Evolutionary conservation across 1,140 invertebrate species (phyloP).

Genomic region (Bombus waltoni): DNA sequence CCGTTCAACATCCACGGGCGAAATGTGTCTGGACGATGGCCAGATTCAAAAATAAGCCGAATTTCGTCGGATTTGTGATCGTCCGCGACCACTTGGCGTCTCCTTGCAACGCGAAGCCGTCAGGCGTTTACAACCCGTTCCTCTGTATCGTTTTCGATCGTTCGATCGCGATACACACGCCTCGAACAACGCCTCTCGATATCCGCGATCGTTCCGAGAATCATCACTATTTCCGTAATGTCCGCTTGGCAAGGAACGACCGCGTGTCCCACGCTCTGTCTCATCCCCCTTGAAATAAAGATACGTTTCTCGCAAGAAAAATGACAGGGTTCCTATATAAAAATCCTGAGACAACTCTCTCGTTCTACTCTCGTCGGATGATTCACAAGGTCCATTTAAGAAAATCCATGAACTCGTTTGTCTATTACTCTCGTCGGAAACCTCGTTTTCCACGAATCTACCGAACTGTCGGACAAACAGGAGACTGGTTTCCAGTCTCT

Average conservation of each 20-base stretch:
- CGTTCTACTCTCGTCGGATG: background rate
- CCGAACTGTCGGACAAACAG: background rate
- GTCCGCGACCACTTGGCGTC: constrained; percentile 26
- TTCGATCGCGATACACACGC: background rate
- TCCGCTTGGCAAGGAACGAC: background rate
- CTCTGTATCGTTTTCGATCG: background rate
- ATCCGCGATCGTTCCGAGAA: background rate
- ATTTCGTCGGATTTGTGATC: constrained; percentile 60
- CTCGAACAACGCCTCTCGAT: too few species aligned
- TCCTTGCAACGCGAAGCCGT: background rate
- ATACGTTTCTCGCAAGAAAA: background rate
- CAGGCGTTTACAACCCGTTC: background rate
- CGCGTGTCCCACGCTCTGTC: background rate
- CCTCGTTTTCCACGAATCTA: background rate
- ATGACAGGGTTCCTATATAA: constrained; percentile 5
- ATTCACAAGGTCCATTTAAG: constrained; percentile 7
- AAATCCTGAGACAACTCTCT: background rate
- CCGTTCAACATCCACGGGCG: constrained; percentile 22
- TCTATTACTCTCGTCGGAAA: background rate
- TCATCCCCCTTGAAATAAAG: constrained; percentile 7
- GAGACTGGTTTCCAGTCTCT: background rate
- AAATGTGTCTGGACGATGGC: constrained; percentile 62
- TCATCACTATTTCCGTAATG: constrained; percentile 33
- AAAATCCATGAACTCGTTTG: background rate
- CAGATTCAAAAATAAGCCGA: constrained; percentile 67